Percentiles rank a stretch among this genome's conserved stretches.
Evolutionary conservation across 2,113 vertebrate species (phyloP).

Genomic region (Ophiodon elongatus): DNA sequence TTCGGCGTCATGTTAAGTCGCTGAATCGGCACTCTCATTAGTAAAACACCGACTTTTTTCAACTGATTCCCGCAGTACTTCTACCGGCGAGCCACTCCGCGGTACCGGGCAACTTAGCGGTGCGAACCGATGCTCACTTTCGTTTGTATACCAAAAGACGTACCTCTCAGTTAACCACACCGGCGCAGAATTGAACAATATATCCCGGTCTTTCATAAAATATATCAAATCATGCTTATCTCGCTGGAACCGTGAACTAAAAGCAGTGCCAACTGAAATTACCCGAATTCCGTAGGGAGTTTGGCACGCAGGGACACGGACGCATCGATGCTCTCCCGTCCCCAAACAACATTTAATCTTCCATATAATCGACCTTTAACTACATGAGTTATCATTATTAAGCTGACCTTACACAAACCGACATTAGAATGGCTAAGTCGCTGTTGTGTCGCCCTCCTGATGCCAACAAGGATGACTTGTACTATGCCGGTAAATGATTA

Average conservation of each 20-base stretch:
- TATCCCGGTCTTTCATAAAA: not conserved
- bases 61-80: not conserved
- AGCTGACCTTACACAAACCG: not conserved
- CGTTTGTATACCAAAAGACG: not conserved
- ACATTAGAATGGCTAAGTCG: not conserved
- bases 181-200: not conserved
- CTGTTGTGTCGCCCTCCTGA: slow-evolving; percentile 33
- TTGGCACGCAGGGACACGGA: slow-evolving; percentile 14
- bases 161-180: fast-evolving
- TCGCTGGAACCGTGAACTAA: fast-evolving
- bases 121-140: not conserved
- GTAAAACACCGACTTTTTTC: not conserved
- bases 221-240: fast-evolving
- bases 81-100: not conserved
- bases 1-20: not conserved
- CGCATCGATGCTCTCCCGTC: not conserved
- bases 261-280: not conserved
- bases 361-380: not conserved
- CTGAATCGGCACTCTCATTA: not conserved
- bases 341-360: not conserved
- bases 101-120: not conserved
- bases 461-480: slow-evolving; percentile 55
- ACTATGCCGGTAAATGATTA: slow-evolving; percentile 68
- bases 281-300: not conserved
- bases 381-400: not conserved